Conservation (phyloP, 2,797 vertebrate genomes). For the Cichlasoma orientale region DNA sequence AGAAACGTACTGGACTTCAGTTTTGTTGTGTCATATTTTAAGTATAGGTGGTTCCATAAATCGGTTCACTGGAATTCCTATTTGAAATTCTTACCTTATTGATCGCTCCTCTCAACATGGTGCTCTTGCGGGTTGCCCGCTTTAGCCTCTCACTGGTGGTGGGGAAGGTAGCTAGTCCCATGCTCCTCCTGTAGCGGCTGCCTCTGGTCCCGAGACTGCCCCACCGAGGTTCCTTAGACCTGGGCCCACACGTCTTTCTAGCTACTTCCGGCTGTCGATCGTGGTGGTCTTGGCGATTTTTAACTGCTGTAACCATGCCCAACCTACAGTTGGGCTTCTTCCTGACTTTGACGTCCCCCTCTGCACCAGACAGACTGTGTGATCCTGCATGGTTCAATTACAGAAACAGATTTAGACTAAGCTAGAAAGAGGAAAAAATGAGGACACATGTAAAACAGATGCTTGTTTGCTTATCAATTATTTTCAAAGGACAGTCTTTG, state of each 20-base stretch:
- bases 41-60: neutral
- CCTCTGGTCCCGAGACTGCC: slow-evolving; percentile 66
- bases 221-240: slow-evolving; percentile 83
- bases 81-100: slow-evolving; percentile 68
- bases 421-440: slow-evolving; percentile 34
- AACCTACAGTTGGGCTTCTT: slow-evolving; percentile 83
- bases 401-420: slow-evolving; percentile 55
- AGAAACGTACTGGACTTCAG: neutral
- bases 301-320: slow-evolving; percentile 54
- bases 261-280: slow-evolving; percentile 65
- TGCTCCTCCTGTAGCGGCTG: slow-evolving; percentile 72
- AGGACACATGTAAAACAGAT: slow-evolving; percentile 60
- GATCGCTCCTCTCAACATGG: slow-evolving; percentile 84
- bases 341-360: slow-evolving; percentile 93
- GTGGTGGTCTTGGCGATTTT: slow-evolving; percentile 66
- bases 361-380: slow-evolving; percentile 73
- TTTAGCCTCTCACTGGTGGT: slow-evolving; percentile 88
- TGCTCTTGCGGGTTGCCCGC: slow-evolving; percentile 90
- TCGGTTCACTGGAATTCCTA: neutral
- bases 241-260: slow-evolving; percentile 78
- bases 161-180: slow-evolving; percentile 72
- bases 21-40: neutral
- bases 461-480: slow-evolving; percentile 51
- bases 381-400: slow-evolving; percentile 74
- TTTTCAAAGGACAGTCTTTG: slow-evolving; percentile 43